Conservation (phyloP, 2,113 vertebrate species). For the Pterocles orientalis region DNA sequence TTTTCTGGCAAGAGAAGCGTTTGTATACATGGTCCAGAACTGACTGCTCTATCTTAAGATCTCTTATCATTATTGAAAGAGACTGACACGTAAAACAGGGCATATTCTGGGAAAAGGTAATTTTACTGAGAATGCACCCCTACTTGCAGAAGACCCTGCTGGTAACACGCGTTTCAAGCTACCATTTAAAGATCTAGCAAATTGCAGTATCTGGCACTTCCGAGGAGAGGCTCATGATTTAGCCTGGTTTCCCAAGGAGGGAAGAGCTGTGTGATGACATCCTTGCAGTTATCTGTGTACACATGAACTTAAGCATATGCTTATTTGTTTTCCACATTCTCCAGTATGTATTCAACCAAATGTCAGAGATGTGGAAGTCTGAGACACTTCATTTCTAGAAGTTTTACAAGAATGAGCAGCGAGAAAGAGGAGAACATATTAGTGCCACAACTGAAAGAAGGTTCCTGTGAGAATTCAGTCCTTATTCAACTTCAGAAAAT, state of each 20-base stretch:
- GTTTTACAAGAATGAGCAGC: neutral
- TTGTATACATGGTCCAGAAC: neutral
- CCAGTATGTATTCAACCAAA: neutral
- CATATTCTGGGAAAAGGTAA: neutral
- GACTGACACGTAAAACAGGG: neutral
- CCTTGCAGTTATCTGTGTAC: neutral
- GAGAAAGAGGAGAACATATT: neutral
- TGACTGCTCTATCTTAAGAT: neutral
- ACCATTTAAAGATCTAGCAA: neutral
- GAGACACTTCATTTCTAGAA: neutral
- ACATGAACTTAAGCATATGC: neutral
- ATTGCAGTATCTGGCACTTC: neutral
- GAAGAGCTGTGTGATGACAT: neutral
- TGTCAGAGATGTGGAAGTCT: neutral
- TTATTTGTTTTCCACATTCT: neutral
- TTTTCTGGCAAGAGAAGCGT: neutral
- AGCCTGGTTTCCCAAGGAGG: neutral
- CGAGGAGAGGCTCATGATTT: neutral
- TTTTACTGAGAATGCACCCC: neutral
- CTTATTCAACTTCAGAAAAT: neutral
- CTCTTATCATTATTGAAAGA: neutral
- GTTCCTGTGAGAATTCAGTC: neutral
- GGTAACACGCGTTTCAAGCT: neutral
- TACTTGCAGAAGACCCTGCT: neutral
- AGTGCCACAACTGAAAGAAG: neutral